Conservation (phyloP, 1,140 invertebrate species). For the Habropoda laboriosa region DNA sequence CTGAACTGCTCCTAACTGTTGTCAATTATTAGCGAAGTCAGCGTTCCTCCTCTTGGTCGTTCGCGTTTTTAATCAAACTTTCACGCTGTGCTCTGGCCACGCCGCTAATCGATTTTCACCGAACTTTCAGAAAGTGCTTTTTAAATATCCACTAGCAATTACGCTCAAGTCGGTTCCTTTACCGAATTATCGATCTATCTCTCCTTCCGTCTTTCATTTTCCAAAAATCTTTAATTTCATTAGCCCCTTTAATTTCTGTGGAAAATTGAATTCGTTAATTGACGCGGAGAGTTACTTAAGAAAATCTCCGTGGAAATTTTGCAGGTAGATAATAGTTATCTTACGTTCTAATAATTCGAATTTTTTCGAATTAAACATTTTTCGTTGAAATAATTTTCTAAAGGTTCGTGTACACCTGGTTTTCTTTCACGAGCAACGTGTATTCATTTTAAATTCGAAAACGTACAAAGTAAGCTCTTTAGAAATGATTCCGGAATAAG, state of each 20-base stretch:
- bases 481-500: no score
- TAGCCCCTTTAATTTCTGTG: neutral
- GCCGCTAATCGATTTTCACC: constrained; percentile 23
- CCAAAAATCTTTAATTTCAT: neutral
- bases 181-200: constrained; percentile 29
- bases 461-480: no score
- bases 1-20: constrained; percentile 25
- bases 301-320: no score
- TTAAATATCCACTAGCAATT: constrained; percentile 16
- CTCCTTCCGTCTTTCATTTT: neutral
- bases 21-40: constrained; percentile 29
- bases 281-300: no score
- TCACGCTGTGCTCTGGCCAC: neutral
- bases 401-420: no score
- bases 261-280: neutral
- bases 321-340: no score
- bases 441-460: no score
- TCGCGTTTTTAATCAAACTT: constrained; percentile 29
- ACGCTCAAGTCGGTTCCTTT: constrained; percentile 15
- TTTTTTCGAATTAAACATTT: no score
- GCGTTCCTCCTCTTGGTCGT: neutral
- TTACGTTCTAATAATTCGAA: neutral
- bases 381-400: no score
- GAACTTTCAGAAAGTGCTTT: constrained; percentile 21
- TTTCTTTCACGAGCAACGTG: no score